Conservation (phyloP, 2,888 invertebrate species). For the Tolmerus cingulatus region DNA sequence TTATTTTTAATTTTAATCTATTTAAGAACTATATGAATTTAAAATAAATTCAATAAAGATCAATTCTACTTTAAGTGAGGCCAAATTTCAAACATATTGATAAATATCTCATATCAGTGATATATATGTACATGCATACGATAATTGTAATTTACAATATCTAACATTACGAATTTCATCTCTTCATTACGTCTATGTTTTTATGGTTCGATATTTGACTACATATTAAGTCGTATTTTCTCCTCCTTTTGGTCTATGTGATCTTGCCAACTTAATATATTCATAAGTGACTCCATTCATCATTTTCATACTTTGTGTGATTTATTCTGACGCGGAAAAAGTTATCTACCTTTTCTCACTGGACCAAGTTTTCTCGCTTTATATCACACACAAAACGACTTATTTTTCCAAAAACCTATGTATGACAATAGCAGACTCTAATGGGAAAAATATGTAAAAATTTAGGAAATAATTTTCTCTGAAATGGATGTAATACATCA, state of each 20-base stretch:
- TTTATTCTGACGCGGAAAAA: not conserved
- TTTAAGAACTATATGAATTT: too few relatives aligned
- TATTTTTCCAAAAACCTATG: not conserved
- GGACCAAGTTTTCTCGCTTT: not conserved
- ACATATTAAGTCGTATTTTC: too few relatives aligned
- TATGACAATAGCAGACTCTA: not conserved
- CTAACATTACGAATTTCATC: too few relatives aligned
- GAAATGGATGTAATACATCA: not conserved
- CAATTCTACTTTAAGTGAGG: too few relatives aligned
- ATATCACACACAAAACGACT: not conserved
- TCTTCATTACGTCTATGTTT: too few relatives aligned
- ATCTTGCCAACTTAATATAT: not conserved
- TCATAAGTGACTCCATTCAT: not conserved
- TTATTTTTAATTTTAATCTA: too few relatives aligned
- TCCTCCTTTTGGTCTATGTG: not conserved
- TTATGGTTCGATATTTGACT: too few relatives aligned
- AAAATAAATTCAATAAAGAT: too few relatives aligned
- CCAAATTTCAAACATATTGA: too few relatives aligned
- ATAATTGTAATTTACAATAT: too few relatives aligned
- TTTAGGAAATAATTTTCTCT: not conserved
- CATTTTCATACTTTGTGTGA: not conserved
- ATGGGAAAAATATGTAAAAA: not conserved
- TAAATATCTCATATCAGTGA: too few relatives aligned
- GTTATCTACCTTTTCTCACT: not conserved
- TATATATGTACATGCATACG: too few relatives aligned